Evolutionary conservation across 2,888 invertebrate genomes (phyloP), one percentile per base, ranked within the genome.

Genomic region (Chrysopilus asiliformis): DNA sequence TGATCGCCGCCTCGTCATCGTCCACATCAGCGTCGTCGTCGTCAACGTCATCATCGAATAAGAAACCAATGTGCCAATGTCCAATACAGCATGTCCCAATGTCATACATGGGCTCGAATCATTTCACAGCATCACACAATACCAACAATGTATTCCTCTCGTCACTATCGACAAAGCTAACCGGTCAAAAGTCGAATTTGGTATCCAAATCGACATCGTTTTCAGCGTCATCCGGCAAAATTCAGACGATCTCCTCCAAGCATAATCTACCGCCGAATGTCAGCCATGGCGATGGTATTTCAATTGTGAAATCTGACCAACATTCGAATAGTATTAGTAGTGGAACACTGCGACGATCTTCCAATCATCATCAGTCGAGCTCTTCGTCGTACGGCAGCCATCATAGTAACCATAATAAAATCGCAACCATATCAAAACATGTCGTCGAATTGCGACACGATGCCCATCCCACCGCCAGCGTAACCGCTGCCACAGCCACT

Each of bases 1-100:
- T n/a, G n/a, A n/a, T n/a, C n/a, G 17, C 8, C 7, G 27, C 29
- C 35, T 26, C 29, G 24, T 31, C 36, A 40, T 37, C 15, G 32
- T 34, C 18, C 41, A 42, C 32, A 40, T 43, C 32, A 36, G 39
- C 26, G 13, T 31, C 42, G 10, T 34, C 40, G 16, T 7, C 17
- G 2, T 22, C 18, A 43, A 44, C 32, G 42, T 41, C 42, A 30
- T 40, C 10, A 43, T 40, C 37, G n/a, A 45, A 38, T 24, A 63
- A 64, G 44, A 64, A 62, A 34, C 58, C 64, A 20, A 58, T 58
- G 41, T 64, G 64, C 43, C 64, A 64, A 47, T 64, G 64, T 40
- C 64, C 64, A 17, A 53, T 64, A 25, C 64, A 63, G 34, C 64
- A 63, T 46, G 61, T 63, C 15, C 64, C 65, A 37, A 64, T 64